Conservation (phyloP, 1,140 invertebrate genomes). For the Dreissena rostriformis region DNA sequence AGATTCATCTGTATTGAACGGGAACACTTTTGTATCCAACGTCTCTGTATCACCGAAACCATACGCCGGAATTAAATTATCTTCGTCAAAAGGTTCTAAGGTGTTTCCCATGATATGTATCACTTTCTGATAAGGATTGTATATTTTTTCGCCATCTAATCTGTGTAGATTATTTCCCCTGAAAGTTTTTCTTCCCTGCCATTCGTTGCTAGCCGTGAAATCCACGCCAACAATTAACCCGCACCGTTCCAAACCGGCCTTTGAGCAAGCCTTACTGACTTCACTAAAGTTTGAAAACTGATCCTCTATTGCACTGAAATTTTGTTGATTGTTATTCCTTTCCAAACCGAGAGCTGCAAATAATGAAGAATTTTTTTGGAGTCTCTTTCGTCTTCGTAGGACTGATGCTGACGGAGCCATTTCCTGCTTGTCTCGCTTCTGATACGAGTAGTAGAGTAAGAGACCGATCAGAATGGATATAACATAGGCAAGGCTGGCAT, state of each 20-base stretch:
- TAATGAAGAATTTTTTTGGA: constrained; percentile 68
- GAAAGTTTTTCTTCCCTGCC: constrained; percentile 83
- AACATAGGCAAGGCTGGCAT: constrained; percentile 65
- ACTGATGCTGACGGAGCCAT: constrained; percentile 4
- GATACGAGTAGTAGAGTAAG: constrained; percentile 64
- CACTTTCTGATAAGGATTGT: constrained; percentile 81
- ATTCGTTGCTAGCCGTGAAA: constrained; percentile 84
- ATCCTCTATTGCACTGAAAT: constrained; percentile 76
- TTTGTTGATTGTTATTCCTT: constrained; percentile 51
- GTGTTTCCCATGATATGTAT: constrained; percentile 83
- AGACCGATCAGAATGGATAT: constrained; percentile 65
- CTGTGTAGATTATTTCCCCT: constrained; percentile 80
- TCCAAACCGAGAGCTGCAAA: constrained; percentile 72
- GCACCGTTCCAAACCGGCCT: constrained; percentile 82
- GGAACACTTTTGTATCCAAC: constrained; percentile 81
- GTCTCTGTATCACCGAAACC: constrained; percentile 82
- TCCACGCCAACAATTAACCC: constrained; percentile 82
- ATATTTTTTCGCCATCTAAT: constrained; percentile 71
- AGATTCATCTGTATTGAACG: constrained; percentile 72
- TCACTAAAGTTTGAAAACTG: constrained; percentile 77
- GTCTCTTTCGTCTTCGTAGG: constrained; percentile 37
- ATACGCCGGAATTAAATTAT: constrained; percentile 81
- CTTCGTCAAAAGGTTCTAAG: constrained; percentile 81
- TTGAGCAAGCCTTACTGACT: constrained; percentile 77
- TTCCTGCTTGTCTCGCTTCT: constrained; percentile 50